phyloP scores from a whole-genome alignment of 2,888 invertebrate genomes.

The Trichopria drosophilae region DNA sequence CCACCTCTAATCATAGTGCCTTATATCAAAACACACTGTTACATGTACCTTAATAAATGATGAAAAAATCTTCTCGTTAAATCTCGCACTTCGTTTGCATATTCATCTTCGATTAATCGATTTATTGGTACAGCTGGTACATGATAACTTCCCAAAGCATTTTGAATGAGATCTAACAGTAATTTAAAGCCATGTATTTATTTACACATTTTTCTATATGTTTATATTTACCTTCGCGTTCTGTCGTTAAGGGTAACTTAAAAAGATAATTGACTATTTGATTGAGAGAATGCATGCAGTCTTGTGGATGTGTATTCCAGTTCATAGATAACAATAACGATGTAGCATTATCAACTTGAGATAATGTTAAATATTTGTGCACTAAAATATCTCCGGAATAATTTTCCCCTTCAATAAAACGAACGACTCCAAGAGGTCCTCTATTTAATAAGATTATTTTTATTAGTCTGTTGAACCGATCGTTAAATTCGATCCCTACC shows the following conservation, averaged over 20 bases:
- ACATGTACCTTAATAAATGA: conserved; percentile 77
- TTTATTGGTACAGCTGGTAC: conserved; percentile 70
- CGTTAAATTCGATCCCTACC: conserved; percentile 46
- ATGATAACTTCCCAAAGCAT: conserved; percentile 80
- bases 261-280: conserved; percentile 71
- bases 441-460: conserved; percentile 33
- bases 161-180: conserved; percentile 63
- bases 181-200: conserved; percentile 12
- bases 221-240: conserved; percentile 61
- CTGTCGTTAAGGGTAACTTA: conserved; percentile 63
- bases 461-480: neutral
- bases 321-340: conserved; percentile 70
- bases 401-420: conserved; percentile 61
- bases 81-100: conserved; percentile 77
- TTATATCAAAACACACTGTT: neutral
- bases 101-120: conserved; percentile 71
- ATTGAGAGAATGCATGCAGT: conserved; percentile 75
- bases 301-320: conserved; percentile 77
- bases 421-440: conserved; percentile 65
- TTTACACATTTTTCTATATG: conserved; percentile 2
- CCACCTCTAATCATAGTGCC: no score
- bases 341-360: conserved; percentile 71
- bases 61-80: conserved; percentile 87
- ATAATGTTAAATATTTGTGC: conserved; percentile 67
- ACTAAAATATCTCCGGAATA: conserved; percentile 66